Evolutionary conservation across 2,797 vertebrate genomes (phyloP).

Genomic region (Darevskia nairensis): DNA sequence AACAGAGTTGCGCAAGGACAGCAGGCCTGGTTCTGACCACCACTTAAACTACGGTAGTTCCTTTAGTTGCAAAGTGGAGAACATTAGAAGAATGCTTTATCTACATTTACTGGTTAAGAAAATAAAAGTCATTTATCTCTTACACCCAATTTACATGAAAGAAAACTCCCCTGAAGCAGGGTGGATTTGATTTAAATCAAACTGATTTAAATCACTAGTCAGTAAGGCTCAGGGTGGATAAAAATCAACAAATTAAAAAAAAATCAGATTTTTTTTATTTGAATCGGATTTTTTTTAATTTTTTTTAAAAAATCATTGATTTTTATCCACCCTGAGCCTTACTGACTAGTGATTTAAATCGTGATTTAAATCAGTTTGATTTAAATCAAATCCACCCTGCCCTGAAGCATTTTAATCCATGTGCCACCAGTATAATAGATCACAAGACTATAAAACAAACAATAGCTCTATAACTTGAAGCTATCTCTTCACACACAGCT

Average conservation of each 20-base stretch:
- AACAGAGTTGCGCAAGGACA: not conserved
- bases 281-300: no score
- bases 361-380: no score
- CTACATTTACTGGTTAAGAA: not conserved
- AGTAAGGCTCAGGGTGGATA: no score
- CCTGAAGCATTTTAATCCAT: not conserved
- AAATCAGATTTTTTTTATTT: no score
- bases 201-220: no score
- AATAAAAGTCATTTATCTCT: not conserved
- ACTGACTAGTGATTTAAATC: no score
- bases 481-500: not conserved
- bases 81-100: not conserved
- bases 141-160: not conserved
- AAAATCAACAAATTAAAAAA: no score
- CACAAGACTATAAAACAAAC: not conserved
- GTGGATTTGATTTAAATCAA: no score
- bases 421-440: not conserved
- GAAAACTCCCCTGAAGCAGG: not conserved
- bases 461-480: not conserved
- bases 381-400: no score
- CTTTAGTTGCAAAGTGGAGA: not conserved
- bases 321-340: no score
- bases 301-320: no score
- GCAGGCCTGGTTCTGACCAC: not conserved
- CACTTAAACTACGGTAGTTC: not conserved